Conservation (phyloP, 1,140 invertebrate genomes). For the Tenebrio molitor region DNA sequence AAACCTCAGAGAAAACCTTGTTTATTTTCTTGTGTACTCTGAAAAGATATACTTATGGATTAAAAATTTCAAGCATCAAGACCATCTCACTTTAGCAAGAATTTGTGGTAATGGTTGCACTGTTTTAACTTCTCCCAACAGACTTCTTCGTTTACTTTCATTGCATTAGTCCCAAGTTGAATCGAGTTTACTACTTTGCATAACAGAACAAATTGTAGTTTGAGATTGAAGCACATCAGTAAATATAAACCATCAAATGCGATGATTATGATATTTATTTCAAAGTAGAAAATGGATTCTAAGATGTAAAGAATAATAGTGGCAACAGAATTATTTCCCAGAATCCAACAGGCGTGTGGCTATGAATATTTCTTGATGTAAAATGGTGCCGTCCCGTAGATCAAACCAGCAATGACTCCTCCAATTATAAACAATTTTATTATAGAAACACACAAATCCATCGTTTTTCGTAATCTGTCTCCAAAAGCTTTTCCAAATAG, state of each 20-base stretch:
- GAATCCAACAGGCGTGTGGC: background rate
- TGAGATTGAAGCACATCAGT: background rate
- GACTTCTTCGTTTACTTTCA: background rate
- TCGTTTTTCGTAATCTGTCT: background rate
- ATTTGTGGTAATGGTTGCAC: background rate
- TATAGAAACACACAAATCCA: background rate
- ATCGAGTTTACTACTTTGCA: background rate
- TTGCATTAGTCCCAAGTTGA: background rate
- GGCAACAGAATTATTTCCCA: background rate
- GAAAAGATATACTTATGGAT: background rate
- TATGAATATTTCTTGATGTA: background rate
- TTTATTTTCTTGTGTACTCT: conserved; percentile 8
- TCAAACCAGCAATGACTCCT: too few relatives aligned
- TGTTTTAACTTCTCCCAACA: conserved; percentile 3
- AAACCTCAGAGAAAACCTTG: background rate
- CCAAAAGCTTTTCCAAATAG: background rate
- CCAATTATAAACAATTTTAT: too few relatives aligned
- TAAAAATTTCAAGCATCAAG: background rate
- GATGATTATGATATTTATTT: background rate
- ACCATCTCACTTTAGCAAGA: background rate
- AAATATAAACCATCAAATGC: background rate
- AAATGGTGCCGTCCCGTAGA: background rate
- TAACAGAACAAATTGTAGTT: conserved; percentile 6
- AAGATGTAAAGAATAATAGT: background rate
- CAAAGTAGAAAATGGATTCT: background rate